Base-by-base conservation (phyloP, 1,140 invertebrate species). In the Drosophila leontia region DNA sequence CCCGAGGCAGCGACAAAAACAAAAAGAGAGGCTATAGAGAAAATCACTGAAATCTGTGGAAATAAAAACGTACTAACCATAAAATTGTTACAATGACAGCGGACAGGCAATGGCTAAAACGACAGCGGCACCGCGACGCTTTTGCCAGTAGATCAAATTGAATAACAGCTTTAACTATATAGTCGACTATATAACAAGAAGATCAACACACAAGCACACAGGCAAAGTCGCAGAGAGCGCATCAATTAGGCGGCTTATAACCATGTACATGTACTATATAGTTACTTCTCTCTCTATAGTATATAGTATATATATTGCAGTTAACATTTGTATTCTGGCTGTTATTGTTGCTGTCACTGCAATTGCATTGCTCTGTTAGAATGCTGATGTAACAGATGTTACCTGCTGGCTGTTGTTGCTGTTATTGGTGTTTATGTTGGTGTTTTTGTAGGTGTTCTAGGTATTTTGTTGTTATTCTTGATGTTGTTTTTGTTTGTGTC, bases 1-100 rank as follows among this genome's bases (percentile, higher is more conserved):
- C 26, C n/a, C 32, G 42, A 39, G 39, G 32, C 51, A 53, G 32
- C 50, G 47, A 47, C 50, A 76, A 47, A 51, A 61, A 42, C 53
- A 53, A 29, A 63, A 51, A 41, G 47, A 41, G 35, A 44, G 32
- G 41, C 39, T 67, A 56, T 39, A 56, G 23, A 72, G 64, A 79
- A 83, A 83, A 62, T 70, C 74, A 76, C 56, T 53, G 55, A 56
- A 78, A 84, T 63, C 64, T 57, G 59, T 78, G 57, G 39, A 71
- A 75, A 79, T 75, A 71, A 82, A 82, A 86, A 86, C 78, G 82
- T 79, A 78, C 78, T 75, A 75, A 65, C 75, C 75, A 86, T 86
- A 78, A 86, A 86, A 86, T 82, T 75, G 78, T 86, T 79, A 82
- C 82, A 86, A 86, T 82, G 75, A 78, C 80, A 71, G 41, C 75